Percentiles rank a stretch among this genome's conserved stretches.
These are phyloP conservation scores for Threskiornis aethiopicus DNA, from an alignment of 2,797 vertebrate genomes.

Conservation along the genomic window DNA sequence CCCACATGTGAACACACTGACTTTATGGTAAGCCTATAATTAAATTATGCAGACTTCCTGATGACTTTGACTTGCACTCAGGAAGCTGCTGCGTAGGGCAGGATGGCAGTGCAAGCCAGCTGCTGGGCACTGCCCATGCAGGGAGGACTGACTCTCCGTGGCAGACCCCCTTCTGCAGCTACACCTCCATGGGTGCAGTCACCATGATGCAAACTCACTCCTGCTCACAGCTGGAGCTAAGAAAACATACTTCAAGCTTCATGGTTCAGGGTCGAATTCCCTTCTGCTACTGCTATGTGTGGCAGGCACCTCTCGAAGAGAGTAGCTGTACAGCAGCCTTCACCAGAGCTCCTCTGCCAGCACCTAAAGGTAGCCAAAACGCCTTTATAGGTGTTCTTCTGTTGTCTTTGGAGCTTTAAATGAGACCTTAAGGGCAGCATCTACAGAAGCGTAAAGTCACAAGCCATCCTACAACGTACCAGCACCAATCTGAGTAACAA, in stretches of 20 bases:
- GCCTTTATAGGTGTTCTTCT: background rate
- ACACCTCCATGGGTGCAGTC: rapidly evolving
- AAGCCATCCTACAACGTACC: background rate
- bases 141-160: rapidly evolving
- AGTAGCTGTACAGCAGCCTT: background rate
- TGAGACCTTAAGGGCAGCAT: background rate
- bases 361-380: background rate
- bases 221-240: background rate
- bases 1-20: background rate
- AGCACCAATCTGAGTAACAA: background rate
- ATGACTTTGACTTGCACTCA: background rate
- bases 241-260: background rate
- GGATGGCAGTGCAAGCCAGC: background rate
- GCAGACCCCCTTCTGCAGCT: background rate
- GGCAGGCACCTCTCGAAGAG: background rate
- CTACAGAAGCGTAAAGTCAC: background rate
- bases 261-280: background rate
- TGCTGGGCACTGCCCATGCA: rapidly evolving
- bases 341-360: background rate
- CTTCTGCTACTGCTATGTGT: background rate
- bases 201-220: rapidly evolving
- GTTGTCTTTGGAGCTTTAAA: background rate
- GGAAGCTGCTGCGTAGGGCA: background rate
- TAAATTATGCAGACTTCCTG: background rate
- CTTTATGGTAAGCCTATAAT: background rate